These are phyloP conservation scores for Crax fasciolata DNA, from an alignment of 2,797 vertebrate species.

Conservation along the genomic window DNA sequence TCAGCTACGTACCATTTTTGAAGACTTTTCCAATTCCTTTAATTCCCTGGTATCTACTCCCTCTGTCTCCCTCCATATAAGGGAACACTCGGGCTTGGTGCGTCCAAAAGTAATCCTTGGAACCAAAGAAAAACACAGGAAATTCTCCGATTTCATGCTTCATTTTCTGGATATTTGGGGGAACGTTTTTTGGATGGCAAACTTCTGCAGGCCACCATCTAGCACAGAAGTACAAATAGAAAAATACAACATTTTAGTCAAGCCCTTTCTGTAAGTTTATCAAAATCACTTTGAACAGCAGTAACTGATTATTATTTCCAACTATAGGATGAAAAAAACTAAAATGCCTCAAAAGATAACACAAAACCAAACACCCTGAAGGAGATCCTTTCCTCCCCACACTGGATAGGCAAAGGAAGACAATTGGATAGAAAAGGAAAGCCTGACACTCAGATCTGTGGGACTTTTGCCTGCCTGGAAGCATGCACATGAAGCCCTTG, in stretches of 20 bases:
- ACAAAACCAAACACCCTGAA: not conserved
- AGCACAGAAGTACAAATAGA: slow-evolving; percentile 77
- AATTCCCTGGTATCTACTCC: slow-evolving; percentile 92
- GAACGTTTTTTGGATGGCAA: slow-evolving; percentile 94
- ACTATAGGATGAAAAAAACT: not conserved
- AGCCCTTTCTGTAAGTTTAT: not conserved
- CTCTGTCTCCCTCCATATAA: slow-evolving; percentile 97
- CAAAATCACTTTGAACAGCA: not conserved
- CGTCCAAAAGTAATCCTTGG: slow-evolving; percentile 99
- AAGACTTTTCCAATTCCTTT: slow-evolving; percentile 95
- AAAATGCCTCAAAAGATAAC: not conserved
- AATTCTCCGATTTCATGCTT: slow-evolving; percentile 98
- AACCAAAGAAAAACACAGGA: slow-evolving; percentile 98
- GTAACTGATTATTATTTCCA: not conserved
- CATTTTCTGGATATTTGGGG: slow-evolving; percentile 99
- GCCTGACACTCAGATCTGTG: not conserved
- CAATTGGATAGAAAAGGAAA: not conserved
- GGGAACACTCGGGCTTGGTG: slow-evolving; percentile 98
- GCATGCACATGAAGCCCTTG: not conserved
- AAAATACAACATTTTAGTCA: slow-evolving; percentile 35
- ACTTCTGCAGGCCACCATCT: slow-evolving; percentile 99
- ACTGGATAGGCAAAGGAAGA: not conserved
- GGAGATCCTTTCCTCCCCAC: not conserved
- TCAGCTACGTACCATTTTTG: slow-evolving; percentile 89
- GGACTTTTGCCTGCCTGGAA: not conserved